phyloP scores from a whole-genome alignment of 2,113 vertebrate genomes.

The Pampusana beccarii region DNA sequence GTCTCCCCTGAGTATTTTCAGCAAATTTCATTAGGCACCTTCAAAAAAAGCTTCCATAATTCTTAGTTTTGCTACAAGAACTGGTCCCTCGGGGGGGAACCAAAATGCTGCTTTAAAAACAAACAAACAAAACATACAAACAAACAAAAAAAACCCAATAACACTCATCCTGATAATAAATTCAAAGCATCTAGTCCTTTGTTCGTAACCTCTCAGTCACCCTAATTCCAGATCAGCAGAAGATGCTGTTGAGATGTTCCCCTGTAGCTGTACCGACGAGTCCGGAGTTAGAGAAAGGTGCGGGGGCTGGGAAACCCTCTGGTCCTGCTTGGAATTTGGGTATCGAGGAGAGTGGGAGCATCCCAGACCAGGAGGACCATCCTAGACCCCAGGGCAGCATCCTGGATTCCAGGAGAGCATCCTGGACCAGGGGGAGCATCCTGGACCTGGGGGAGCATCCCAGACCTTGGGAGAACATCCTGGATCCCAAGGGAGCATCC shows the following conservation, averaged over 20 bases:
- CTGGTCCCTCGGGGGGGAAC: slow-evolving; percentile 49
- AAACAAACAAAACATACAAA: not conserved
- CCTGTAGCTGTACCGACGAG: not conserved
- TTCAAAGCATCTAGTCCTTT: not conserved
- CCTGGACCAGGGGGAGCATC: too few species aligned
- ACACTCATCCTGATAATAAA: not conserved
- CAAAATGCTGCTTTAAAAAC: slow-evolving; percentile 62
- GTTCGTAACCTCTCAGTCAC: not conserved
- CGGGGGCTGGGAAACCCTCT: not conserved
- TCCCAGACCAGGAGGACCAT: not conserved
- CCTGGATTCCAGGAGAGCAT: too few species aligned
- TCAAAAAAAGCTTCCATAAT: slow-evolving; percentile 70
- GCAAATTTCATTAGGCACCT: slow-evolving; percentile 74
- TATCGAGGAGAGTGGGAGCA: not conserved
- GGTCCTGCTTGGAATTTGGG: not conserved
- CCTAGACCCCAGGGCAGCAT: not conserved
- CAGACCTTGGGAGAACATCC: not conserved
- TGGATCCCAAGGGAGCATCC: not conserved
- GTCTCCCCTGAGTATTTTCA: slow-evolving; percentile 77
- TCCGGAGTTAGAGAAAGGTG: not conserved
- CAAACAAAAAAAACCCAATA: not conserved
- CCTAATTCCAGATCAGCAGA: slow-evolving; percentile 6
- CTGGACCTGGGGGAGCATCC: not conserved
- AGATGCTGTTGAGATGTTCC: slow-evolving; percentile 45
- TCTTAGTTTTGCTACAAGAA: slow-evolving; percentile 71